These are phyloP conservation scores for Urosaurus nigricauda DNA, from an alignment of 2,797 vertebrate genomes.

Conservation along the genomic window DNA sequence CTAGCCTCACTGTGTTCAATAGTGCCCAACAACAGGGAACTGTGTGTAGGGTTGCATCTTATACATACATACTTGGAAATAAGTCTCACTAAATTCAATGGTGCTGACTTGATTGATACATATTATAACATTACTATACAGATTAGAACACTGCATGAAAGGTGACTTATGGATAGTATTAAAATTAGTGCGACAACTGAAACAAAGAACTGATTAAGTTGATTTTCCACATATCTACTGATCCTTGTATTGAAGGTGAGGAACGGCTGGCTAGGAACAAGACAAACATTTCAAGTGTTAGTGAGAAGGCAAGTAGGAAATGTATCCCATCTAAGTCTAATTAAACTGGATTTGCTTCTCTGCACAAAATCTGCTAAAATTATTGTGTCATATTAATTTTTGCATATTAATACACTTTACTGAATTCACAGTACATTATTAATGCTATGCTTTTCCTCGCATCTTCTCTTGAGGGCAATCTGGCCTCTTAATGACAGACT, in stretches of 20 bases:
- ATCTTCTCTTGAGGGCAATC: constrained; percentile 7
- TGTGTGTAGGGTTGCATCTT: no score
- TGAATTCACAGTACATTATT: constrained; percentile 12
- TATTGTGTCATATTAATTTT: not conserved
- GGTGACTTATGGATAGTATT: not conserved
- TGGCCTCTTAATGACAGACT: not conserved
- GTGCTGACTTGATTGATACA: not conserved
- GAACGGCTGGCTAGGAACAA: constrained; percentile 36
- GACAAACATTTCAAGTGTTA: not conserved
- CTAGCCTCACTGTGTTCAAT: not conserved
- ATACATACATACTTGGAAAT: no score
- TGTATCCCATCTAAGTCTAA: constrained; percentile 3
- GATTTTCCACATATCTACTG: constrained; percentile 28
- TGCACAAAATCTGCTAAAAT: not conserved
- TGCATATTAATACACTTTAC: not conserved
- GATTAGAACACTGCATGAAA: not conserved
- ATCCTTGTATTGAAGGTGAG: constrained; percentile 13
- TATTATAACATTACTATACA: not conserved
- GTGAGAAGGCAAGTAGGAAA: not conserved
- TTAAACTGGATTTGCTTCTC: constrained; percentile 4
- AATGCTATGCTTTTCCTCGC: not conserved
- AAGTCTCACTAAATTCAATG: no score
- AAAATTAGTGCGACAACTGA: not conserved
- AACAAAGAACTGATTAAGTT: constrained; percentile 7
- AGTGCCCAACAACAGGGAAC: not conserved